Base-by-base conservation (phyloP, 2,888 invertebrate species). In the Oscheius onirici region DNA sequence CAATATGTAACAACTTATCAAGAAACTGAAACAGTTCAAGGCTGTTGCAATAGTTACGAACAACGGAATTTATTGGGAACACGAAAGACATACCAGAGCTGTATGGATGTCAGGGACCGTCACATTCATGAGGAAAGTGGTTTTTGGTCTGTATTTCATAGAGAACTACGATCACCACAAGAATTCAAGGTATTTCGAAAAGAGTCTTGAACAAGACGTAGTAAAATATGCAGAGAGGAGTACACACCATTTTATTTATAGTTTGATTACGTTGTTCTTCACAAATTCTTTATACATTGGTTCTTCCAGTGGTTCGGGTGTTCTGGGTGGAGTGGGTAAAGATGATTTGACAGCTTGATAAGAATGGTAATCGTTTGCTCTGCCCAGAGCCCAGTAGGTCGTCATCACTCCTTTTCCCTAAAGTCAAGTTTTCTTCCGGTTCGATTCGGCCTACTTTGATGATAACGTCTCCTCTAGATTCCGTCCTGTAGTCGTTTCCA, bases 401-500 rank as follows among this genome's bases (percentile, higher is more conserved):
- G 70, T 70, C 76, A 74, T 74, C 24, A 74, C 76, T 24, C 76
- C 76, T 52, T 77, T 77, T 22, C 76, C 76, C 61, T 76, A 63
- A 69, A 49, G 2, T 43, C 22, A 5, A 3, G 15, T n/a, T 40
- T 26, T 28, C 17, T 1, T n/a, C 5, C 6, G n/a, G 10, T 5
- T 3, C 3, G 15, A 11, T 17, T 28, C 3, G 22, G n/a, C n/a
- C 15, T n/a, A 80, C 84, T 70, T 85, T 85, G 15, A 85, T 83
- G 26, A 85, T 82, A 8, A 85, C 82, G 41, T 85, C 85, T 15
- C 85, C 85, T 8, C 85, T 71, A 3, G 75, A 73, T 52, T 82
- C 75, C 0, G 84, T 85, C n/a, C 77, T 75, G 65, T 80, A 85
- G 28, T 83, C 79, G 28, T 81, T 80, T 5, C 77, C 72, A 43